These are phyloP conservation scores for Atta texana DNA, from an alignment of 1,140 invertebrate species.

Conservation along the genomic window DNA sequence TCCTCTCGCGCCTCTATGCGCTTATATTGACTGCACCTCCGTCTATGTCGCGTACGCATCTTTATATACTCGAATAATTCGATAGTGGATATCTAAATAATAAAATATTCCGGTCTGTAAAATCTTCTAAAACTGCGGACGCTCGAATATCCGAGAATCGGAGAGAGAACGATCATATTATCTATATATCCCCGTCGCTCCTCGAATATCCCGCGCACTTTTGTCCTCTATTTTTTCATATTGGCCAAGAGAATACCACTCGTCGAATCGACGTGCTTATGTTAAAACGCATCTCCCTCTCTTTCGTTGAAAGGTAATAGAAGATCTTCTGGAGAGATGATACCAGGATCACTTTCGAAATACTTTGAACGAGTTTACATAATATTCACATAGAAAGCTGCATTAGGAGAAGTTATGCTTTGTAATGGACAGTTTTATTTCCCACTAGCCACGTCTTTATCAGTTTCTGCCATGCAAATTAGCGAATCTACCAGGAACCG, in stretches of 20 bases:
- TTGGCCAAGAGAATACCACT: conserved; percentile 29
- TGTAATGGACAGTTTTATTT: conserved; percentile 49
- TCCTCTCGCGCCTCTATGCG: conserved; percentile 31
- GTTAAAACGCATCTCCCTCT: conserved; percentile 4
- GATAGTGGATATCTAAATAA: conserved; percentile 69
- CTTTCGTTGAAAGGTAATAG: background rate
- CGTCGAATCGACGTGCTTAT: conserved; percentile 33
- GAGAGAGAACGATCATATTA: conserved; percentile 10
- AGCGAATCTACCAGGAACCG: conserved; percentile 44
- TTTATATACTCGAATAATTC: conserved; percentile 64
- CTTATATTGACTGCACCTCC: conserved; percentile 63
- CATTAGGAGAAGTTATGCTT: conserved; percentile 25
- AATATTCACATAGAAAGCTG: conserved; percentile 40
- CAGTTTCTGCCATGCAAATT: conserved; percentile 54
- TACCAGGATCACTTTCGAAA: conserved; percentile 22
- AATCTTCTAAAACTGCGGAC: conserved; percentile 25
- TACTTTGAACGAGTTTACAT: conserved; percentile 47
- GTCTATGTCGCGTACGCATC: conserved; percentile 62
- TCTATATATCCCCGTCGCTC: conserved; percentile 16
- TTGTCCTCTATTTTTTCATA: conserved; percentile 18
- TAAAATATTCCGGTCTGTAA: conserved; percentile 67
- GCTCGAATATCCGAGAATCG: conserved; percentile 13
- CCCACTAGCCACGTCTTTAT: conserved; percentile 48
- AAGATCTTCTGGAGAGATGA: conserved; percentile 10
- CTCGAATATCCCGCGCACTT: conserved; percentile 6